Evolutionary conservation across 2,113 vertebrate genomes (phyloP), one percentile per base, ranked within the genome.

Genomic region (Pseudolaguvia tuberculata): DNA sequence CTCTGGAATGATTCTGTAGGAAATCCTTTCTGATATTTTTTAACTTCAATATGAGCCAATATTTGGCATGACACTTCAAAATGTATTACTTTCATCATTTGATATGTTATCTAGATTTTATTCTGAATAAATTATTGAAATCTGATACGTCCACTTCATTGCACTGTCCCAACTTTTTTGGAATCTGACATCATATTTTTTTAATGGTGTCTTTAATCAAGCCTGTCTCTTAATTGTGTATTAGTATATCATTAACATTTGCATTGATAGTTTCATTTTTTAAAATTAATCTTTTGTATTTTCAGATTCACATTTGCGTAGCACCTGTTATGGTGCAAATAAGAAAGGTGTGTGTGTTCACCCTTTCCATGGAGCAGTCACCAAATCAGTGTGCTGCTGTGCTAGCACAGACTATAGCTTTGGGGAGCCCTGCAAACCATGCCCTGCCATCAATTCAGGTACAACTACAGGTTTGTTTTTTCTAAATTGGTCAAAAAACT

Each of bases 341-440:
- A 88, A 86, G 53, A 91, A 84, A 76, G 90, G 89, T 20, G 65
- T 76, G 0, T 93, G 91, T 82, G 77, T 87, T 2, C 87, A 83
- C 50, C 87, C 89, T 51, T 90, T 92, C 73, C 88, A 85, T 47
- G 89, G 88, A 48, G 86, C 91, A 27, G 88, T 93, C 72, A 93
- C 91, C 29, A 92, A 90, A 74, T 93, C 91, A 15, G 87, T 90
- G 45, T 93, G 91, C 78, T 93, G 91, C 81, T 93, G 91, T 84
- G 90, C 89, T 62, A 90, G 80, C 79, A 70, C 89, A 55, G 88
- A 90, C 72, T 89, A 91, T 70, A 88, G 88, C 8, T 93, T 93
- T 78, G 91, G 91, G 57, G 88, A 91, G 55, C 91, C 90, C 0
- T 93, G 91, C 69, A 82, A 85, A 8, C 88, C 89, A 3, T 93